Base-by-base conservation (phyloP, 2,888 invertebrate genomes). In the Campaea margaritaria region DNA sequence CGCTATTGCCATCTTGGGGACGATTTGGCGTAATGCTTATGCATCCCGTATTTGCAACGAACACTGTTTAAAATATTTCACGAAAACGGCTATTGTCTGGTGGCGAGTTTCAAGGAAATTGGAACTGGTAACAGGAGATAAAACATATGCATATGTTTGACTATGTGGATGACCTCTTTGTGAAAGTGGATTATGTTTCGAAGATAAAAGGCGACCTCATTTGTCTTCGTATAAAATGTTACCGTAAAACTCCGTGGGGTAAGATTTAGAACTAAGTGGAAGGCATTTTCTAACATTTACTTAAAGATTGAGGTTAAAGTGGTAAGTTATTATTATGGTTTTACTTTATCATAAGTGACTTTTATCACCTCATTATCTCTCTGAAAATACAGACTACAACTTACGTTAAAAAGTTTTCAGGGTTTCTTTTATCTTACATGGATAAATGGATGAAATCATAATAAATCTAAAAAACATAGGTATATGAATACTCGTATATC, bases 1-100 rank as follows among this genome's bases (percentile, higher is more conserved):
- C 74, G 76, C 74, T 82, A 89, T 81, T 83, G 82, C 88, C 82
- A 79, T 86, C 91, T 88, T 82, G 91, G 89, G 91, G 76, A 86
- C 89, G 83, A 88, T 91, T 90, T 85, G 70, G 79, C 71, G 79
- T 87, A 86, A 90, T 89, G 81, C 80, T 78, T 74, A 72, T 82
- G 82, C 84, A 83, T 75, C 71, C 74, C 65, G 67, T 68, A 70
- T 78, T 78, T 75, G 70, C 74, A 78, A 73, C 71, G 74, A 74
- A 74, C 74, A 77, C 82, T 83, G 80, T 84, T 84, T 81, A 78
- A 83, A 81, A 82, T 83, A 79, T 79, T 75, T 74, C 65, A 65
- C 59, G 66, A 60, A 62, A 74, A 76, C 65, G 55, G 73, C 69
- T 68, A 65, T 67, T 65, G 62, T 65, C 67, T 56, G 57, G 64